phyloP scores from a whole-genome alignment of 2,113 vertebrate genomes.

The Chlorocebus sabaeus region DNA sequence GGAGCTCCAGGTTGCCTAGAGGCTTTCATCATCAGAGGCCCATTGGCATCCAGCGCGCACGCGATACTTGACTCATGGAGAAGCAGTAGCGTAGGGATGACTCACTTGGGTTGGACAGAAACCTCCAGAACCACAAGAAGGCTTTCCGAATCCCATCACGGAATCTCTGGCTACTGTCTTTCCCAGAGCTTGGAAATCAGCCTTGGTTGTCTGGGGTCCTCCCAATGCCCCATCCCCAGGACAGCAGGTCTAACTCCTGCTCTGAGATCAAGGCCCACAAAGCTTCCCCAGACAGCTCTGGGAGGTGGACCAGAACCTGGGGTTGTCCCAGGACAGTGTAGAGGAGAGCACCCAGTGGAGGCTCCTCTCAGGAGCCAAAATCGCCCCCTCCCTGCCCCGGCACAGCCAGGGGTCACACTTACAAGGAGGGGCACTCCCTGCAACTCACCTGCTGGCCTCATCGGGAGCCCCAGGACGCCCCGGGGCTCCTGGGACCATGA shows the following conservation, averaged over 20 bases:
- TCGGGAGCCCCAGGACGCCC: background rate
- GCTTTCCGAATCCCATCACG: background rate
- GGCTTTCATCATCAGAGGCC: accelerated
- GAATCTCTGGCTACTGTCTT: background rate
- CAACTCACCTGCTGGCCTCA: accelerated
- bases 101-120: accelerated
- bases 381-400: accelerated
- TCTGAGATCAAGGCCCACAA: background rate
- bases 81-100: accelerated
- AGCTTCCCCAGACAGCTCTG: background rate
- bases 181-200: background rate
- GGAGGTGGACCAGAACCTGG: accelerated
- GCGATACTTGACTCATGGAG: accelerated
- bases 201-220: background rate
- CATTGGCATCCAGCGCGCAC: accelerated
- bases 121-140: accelerated
- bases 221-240: background rate
- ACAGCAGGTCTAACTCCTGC: background rate
- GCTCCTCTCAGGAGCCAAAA: background rate
- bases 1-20: accelerated
- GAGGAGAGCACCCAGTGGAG: background rate
- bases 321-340: background rate
- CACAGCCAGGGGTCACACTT: background rate
- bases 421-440: background rate
- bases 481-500: too few species aligned